Conservation (phyloP, 2,113 vertebrate species). For the Corapipo altera region DNA sequence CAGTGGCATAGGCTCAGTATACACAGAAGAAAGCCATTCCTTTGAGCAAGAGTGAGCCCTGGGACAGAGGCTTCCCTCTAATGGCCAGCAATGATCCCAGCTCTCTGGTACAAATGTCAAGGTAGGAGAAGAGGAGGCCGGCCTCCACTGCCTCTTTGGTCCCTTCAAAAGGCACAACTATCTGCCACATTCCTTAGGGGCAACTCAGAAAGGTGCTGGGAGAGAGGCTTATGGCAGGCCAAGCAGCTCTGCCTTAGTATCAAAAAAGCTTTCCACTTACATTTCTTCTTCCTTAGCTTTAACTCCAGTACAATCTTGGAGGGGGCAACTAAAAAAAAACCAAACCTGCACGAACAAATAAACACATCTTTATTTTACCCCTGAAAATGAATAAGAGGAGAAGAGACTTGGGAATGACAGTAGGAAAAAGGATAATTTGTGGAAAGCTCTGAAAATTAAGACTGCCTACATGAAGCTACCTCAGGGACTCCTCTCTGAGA, state of each 20-base stretch:
- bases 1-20: conserved; percentile 56
- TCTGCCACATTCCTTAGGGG: neutral
- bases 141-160: neutral
- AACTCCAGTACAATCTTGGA: neutral
- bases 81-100: neutral
- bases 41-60: conserved; percentile 3
- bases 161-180: neutral
- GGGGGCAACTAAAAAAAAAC: neutral
- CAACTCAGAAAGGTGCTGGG: neutral
- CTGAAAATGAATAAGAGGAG: neutral
- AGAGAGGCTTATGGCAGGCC: neutral
- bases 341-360: neutral
- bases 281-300: neutral
- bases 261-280: neutral
- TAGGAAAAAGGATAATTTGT: neutral
- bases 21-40: conserved; percentile 37
- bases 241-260: neutral
- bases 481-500: neutral
- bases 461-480: neutral
- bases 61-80: conserved; percentile 8
- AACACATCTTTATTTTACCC: neutral
- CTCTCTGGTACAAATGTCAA: neutral
- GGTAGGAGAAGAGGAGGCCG: neutral
- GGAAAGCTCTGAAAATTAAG: neutral
- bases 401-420: neutral